Conservation (phyloP, 2,113 vertebrate species). For the Bettongia penicillata region DNA sequence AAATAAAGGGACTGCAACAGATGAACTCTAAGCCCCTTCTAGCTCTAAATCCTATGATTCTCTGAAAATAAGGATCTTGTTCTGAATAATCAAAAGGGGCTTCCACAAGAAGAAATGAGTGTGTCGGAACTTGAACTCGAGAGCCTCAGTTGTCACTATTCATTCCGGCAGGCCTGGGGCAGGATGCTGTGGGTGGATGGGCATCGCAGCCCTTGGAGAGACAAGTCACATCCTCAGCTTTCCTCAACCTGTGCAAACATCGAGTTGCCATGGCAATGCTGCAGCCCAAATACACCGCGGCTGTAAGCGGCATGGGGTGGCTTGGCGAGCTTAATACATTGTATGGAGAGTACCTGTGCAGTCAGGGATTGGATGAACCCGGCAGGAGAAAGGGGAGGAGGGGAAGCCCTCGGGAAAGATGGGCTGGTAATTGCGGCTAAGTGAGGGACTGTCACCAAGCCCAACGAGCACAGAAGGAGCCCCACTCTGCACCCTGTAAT, state of each 20-base stretch:
- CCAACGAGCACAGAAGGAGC: neutral
- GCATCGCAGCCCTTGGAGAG: conserved; percentile 57
- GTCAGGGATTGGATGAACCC: neutral
- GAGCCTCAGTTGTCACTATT: neutral
- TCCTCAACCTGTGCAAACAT: conserved; percentile 65
- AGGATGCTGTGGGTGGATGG: conserved; percentile 49
- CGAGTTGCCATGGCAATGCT: conserved; percentile 69
- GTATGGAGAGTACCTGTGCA: neutral
- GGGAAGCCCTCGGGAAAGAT: conserved; percentile 44
- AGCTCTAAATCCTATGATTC: neutral
- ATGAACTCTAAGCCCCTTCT: neutral
- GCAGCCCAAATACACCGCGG: conserved; percentile 59
- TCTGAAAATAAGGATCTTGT: neutral
- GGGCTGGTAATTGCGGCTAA: conserved; percentile 73
- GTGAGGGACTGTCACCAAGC: conserved; percentile 70
- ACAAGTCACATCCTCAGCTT: conserved; percentile 70
- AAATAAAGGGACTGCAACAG: neutral
- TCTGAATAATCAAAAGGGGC: neutral
- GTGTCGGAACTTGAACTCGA: conserved; percentile 44
- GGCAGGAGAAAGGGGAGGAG: neutral
- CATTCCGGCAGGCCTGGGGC: neutral
- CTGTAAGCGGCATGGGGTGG: conserved; percentile 69
- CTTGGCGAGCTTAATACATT: conserved; percentile 7
- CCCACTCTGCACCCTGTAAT: conserved; percentile 65
- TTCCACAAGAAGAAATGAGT: conserved; percentile 29